A percentile compares a stretch with the other conserved stretches of the same genome.
Evolutionary conservation across 2,797 vertebrate genomes (phyloP).

Genomic region (Xiphophorus birchmanni): DNA sequence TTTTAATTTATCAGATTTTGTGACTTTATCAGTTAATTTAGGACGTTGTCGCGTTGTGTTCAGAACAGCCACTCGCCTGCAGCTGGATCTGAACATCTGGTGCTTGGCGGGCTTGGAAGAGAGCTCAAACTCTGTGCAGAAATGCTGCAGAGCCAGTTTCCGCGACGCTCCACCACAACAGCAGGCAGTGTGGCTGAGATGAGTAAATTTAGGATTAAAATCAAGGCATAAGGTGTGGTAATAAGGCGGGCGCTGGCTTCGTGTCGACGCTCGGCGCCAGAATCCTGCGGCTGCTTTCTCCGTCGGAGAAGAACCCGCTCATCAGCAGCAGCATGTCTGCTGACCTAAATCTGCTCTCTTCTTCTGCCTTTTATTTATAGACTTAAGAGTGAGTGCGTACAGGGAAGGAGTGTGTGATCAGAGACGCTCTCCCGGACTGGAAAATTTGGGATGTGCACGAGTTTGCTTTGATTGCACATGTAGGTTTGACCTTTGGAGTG

Average conservation of each 20-base stretch:
- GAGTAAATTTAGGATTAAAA: constrained; percentile 37
- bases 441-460: constrained; percentile 45
- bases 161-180: not conserved
- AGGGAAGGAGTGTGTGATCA: constrained; percentile 7
- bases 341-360: constrained; percentile 75
- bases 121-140: not conserved
- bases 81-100: not conserved
- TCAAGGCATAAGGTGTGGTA: constrained; percentile 46
- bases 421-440: not conserved
- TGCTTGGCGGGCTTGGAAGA: not conserved
- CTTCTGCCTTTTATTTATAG: constrained; percentile 72
- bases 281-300: constrained; percentile 41
- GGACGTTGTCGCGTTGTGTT: not conserved
- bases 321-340: constrained; percentile 57
- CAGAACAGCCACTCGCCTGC: not conserved
- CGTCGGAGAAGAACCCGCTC: not conserved
- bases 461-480: not conserved
- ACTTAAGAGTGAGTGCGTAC: constrained; percentile 35
- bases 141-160: not conserved
- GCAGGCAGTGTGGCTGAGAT: constrained; percentile 7
- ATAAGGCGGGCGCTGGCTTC: constrained; percentile 24
- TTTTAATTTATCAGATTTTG: not conserved
- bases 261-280: constrained; percentile 23
- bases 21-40: not conserved
- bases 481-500: not conserved